Percentiles rank a stretch among this genome's conserved stretches.
These are phyloP conservation scores for Bursaphelenchus okinawaensis DNA, from an alignment of 2,888 invertebrate genomes.

Conservation along the genomic window DNA sequence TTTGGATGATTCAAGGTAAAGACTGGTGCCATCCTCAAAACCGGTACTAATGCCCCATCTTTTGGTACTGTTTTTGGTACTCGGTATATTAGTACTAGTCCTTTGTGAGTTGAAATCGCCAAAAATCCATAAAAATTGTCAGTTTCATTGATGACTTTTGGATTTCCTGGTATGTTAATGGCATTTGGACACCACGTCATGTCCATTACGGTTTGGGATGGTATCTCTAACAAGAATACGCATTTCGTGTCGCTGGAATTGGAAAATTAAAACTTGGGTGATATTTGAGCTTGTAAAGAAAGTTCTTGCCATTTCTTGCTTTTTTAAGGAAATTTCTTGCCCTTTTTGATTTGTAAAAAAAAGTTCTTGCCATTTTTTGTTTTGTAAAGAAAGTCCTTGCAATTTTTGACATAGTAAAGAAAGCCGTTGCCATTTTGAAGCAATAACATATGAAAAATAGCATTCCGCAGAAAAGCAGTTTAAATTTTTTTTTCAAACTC, in stretches of 20 bases:
- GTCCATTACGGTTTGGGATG: background rate
- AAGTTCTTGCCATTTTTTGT: no score
- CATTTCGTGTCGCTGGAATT: background rate
- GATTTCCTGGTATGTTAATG: background rate
- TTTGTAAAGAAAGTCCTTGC: no score
- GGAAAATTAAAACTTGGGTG: no score
- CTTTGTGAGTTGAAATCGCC: conserved; percentile 21
- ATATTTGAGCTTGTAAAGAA: no score
- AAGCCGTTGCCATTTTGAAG: no score
- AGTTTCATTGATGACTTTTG: background rate
- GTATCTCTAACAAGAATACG: conserved; percentile 11
- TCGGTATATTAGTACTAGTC: conserved; percentile 24
- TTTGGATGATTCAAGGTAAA: conserved; percentile 7
- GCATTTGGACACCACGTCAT: conserved; percentile 20
- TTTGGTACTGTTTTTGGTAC: background rate
- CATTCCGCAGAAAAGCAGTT: no score
- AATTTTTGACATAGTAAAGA: no score
- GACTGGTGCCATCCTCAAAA: background rate
- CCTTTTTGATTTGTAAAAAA: no score
- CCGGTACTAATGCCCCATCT: background rate
- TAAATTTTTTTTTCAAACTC: no score
- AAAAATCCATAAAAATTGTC: conserved; percentile 22
- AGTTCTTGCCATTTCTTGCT: no score
- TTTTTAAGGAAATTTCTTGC: no score
- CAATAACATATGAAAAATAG: no score